Conservation (phyloP, 1,140 invertebrate species). For the Asobara japonica region DNA sequence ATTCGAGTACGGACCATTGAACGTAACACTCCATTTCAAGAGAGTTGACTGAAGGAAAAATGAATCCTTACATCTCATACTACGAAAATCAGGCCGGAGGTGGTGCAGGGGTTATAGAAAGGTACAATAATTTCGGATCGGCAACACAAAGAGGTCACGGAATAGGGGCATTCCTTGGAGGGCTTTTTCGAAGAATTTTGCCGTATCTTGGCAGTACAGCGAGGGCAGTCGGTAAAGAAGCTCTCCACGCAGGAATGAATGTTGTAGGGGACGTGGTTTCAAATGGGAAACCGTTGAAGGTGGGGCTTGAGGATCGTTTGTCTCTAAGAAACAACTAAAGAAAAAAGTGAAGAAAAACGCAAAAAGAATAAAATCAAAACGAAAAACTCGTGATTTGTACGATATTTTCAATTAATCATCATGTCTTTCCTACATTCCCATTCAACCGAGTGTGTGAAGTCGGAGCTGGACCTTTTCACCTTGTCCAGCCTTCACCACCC, state of each 20-base stretch:
- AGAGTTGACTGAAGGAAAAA: neutral
- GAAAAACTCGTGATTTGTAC: neutral
- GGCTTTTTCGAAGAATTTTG: neutral
- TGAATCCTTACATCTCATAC: neutral
- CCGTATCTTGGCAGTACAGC: too few species aligned
- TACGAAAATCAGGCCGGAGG: neutral
- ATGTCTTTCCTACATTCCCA: constrained; percentile 40
- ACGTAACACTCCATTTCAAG: neutral
- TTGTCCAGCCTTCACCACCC: constrained; percentile 57
- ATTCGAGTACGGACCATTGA: neutral
- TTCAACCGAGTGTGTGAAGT: constrained; percentile 43
- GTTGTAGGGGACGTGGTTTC: too few species aligned
- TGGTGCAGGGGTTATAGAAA: neutral
- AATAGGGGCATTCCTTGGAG: neutral
- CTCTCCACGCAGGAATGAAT: too few species aligned
- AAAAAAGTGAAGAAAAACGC: neutral
- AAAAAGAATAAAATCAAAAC: neutral
- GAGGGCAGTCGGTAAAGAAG: too few species aligned
- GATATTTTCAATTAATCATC: constrained; percentile 22
- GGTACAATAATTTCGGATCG: neutral
- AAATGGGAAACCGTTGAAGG: too few species aligned
- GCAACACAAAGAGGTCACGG: neutral
- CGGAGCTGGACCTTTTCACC: constrained; percentile 63
- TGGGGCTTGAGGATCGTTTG: neutral
- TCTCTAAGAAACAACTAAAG: neutral